Evolutionary conservation across 2,888 invertebrate species (phyloP).

Genomic region (Pandemis heparana): DNA sequence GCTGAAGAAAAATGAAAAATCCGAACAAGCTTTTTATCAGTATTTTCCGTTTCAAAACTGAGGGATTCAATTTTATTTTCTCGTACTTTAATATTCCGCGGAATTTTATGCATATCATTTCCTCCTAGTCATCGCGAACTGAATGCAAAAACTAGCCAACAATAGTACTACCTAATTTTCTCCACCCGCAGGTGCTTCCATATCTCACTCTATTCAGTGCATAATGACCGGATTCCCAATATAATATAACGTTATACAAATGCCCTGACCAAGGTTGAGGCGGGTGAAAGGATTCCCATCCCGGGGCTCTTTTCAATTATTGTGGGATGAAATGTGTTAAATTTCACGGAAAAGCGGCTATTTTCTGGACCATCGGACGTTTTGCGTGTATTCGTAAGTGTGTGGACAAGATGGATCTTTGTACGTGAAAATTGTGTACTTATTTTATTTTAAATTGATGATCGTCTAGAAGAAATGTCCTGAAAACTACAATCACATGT

Average conservation of each 20-base stretch:
- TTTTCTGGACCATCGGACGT: constrained; percentile 36
- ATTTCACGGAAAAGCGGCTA: constrained; percentile 73
- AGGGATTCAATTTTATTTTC: background rate
- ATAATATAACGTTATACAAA: constrained; percentile 49
- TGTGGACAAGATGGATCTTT: background rate
- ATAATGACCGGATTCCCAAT: constrained; percentile 72
- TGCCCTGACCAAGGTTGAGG: constrained; percentile 67
- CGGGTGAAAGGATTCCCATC: constrained; percentile 72
- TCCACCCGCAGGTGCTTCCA: constrained; percentile 60
- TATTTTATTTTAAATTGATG: background rate
- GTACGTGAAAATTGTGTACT: background rate
- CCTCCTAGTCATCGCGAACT: background rate
- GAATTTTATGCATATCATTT: background rate
- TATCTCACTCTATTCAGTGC: constrained; percentile 60
- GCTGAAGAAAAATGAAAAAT: background rate
- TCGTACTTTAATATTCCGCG: no score
- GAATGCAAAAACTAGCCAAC: constrained; percentile 44
- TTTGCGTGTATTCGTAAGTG: constrained; percentile 4
- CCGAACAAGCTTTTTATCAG: background rate
- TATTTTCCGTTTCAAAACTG: background rate
- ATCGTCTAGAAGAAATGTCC: no score
- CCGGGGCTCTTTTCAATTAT: constrained; percentile 67
- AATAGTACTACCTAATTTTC: constrained; percentile 68
- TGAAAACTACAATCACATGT: no score
- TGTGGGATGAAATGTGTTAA: constrained; percentile 72